These are phyloP conservation scores for Porites rus DNA, from an alignment of 92 coral and sea anemone species.

Conservation along the genomic window DNA sequence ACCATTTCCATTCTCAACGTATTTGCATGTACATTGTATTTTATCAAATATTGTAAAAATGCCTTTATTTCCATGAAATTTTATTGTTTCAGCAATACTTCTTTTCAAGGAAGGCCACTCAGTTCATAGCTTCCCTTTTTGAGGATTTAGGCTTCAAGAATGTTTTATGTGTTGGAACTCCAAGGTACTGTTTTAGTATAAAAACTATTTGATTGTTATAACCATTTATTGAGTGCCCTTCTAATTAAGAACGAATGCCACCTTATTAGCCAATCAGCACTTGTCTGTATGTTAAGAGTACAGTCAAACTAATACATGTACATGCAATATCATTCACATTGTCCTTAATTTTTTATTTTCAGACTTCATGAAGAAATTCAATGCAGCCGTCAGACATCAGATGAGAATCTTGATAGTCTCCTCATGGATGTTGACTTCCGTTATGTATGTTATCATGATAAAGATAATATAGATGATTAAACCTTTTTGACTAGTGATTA, in stretches of 20 bases:
- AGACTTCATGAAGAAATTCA: conserved; percentile 94
- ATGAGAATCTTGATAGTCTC: conserved; percentile 72
- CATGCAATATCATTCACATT: too few relatives aligned
- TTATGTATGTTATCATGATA: conserved; percentile 76
- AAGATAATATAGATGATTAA: too few relatives aligned
- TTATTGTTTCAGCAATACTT: conserved; percentile 82
- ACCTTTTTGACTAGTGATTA: background rate
- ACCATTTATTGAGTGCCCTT: too few relatives aligned
- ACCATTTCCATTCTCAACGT: background rate
- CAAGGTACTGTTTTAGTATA: conserved; percentile 68
- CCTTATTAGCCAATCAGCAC: too few relatives aligned
- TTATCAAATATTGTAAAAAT: too few relatives aligned
- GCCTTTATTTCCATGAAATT: background rate
- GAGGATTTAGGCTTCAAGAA: conserved; percentile 81
- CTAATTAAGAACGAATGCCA: too few relatives aligned
- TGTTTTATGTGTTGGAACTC: conserved; percentile 94
- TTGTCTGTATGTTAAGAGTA: too few relatives aligned
- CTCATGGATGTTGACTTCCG: conserved; percentile 91
- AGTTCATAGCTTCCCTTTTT: conserved; percentile 68
- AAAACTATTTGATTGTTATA: too few relatives aligned
- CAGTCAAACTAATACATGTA: too few relatives aligned
- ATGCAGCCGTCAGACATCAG: conserved; percentile 2
- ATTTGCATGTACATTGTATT: too few relatives aligned
- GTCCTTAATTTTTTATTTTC: background rate
- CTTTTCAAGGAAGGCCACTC: conserved; percentile 80